phyloP scores from a whole-genome alignment of 2,888 invertebrate species.

The Stenoptilia bipunctidactyla region DNA sequence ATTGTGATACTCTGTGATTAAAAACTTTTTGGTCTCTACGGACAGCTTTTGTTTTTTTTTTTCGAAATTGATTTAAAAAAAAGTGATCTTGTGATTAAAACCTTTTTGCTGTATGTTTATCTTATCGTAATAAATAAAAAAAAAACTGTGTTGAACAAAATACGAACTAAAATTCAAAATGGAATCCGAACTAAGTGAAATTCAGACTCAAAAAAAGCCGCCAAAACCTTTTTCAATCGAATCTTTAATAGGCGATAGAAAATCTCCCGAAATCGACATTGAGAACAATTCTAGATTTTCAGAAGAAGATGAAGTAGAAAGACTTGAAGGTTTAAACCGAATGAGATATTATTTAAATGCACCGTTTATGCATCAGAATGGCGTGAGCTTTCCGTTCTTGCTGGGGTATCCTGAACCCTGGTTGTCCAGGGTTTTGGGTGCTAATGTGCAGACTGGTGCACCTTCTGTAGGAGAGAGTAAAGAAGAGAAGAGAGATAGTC shows the following conservation, averaged over 20 bases:
- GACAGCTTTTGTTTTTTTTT: too few relatives aligned
- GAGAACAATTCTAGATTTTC: slow-evolving; percentile 57
- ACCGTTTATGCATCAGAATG: slow-evolving; percentile 55
- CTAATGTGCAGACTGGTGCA: slow-evolving; percentile 23
- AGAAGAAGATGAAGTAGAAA: slow-evolving; percentile 47
- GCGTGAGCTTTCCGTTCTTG: slow-evolving; percentile 53
- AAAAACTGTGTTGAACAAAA: slow-evolving; percentile 6
- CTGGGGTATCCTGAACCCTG: slow-evolving; percentile 61
- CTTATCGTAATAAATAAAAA: not conserved
- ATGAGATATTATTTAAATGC: slow-evolving; percentile 60
- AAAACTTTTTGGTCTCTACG: not conserved
- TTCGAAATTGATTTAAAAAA: too few relatives aligned
- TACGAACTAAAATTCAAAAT: slow-evolving; percentile 19
- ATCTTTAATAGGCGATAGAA: slow-evolving; percentile 66
- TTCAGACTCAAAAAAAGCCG: slow-evolving; percentile 46
- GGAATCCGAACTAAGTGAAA: slow-evolving; percentile 46
- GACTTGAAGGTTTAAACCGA: slow-evolving; percentile 43
- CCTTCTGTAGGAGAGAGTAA: slow-evolving; percentile 31
- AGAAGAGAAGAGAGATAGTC: slow-evolving; percentile 54
- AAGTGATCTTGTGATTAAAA: not conserved
- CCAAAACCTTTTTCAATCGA: slow-evolving; percentile 76
- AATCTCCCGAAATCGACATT: slow-evolving; percentile 61
- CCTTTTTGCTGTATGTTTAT: not conserved
- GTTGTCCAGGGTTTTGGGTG: slow-evolving; percentile 45
- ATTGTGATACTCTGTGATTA: too few relatives aligned